Conservation (phyloP, 1,140 invertebrate species). For the Anoplophora glabripennis region DNA sequence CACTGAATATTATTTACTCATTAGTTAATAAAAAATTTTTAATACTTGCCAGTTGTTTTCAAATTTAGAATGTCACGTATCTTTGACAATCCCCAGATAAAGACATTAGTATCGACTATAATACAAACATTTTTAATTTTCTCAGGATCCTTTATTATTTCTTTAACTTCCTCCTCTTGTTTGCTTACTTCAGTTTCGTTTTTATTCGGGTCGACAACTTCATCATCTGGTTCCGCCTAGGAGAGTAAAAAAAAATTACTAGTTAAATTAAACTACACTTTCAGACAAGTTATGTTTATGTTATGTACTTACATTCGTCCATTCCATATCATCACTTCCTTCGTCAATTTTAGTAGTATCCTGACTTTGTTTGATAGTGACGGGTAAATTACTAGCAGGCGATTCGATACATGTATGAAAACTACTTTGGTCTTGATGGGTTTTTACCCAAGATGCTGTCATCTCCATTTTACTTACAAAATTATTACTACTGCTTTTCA, state of each 20-base stretch:
- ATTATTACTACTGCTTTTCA: neutral
- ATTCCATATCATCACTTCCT: constrained; percentile 7
- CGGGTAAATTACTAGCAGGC: neutral
- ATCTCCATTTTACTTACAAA: constrained; percentile 1
- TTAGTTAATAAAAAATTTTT: neutral
- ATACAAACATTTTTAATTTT: constrained; percentile 24
- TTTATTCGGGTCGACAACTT: neutral
- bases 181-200: neutral
- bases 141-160: neutral
- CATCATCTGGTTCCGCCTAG: constrained; percentile 8
- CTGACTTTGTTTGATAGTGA: neutral
- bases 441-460: constrained; percentile 7
- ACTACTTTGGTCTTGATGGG: neutral
- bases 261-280: neutral
- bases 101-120: constrained; percentile 42
- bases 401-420: neutral
- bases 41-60: constrained; percentile 20
- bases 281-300: neutral
- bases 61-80: constrained; percentile 31
- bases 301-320: constrained; percentile 13
- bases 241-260: neutral
- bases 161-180: neutral
- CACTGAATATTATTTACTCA: neutral
- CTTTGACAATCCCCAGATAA: constrained; percentile 32
- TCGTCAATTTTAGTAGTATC: neutral